These are phyloP conservation scores for Sphinx pinastri DNA, from an alignment of 2,888 invertebrate genomes.

Conservation along the genomic window DNA sequence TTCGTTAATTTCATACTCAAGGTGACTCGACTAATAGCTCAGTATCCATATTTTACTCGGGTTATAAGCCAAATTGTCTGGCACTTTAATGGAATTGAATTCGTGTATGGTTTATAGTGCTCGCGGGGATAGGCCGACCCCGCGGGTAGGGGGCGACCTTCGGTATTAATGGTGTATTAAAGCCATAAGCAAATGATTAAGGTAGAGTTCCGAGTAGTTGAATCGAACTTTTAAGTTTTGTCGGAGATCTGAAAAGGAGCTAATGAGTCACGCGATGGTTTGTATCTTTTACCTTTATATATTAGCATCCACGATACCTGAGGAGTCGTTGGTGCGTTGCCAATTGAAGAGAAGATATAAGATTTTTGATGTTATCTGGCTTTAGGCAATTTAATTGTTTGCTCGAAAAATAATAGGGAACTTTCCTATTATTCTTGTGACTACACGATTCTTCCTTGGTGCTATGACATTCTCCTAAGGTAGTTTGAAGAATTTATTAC, in stretches of 20 bases:
- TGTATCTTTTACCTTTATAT: no score
- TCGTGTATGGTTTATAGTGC: constrained; percentile 46
- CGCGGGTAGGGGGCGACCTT: constrained; percentile 46
- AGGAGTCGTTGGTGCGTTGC: no score
- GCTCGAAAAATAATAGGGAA: no score
- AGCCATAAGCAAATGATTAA: background rate
- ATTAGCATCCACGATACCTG: no score
- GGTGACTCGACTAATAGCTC: constrained; percentile 2
- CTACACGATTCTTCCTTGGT: no score
- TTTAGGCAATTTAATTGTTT: no score
- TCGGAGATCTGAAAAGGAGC: background rate
- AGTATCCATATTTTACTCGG: background rate
- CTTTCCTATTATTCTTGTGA: no score
- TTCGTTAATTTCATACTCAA: constrained; percentile 3
- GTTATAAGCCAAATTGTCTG: constrained; percentile 7
- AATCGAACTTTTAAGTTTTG: background rate
- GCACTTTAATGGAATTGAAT: constrained; percentile 52
- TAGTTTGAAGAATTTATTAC: no score
- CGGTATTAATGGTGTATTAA: constrained; percentile 36
- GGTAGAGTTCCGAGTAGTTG: background rate
- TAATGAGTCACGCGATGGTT: background rate
- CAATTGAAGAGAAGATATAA: no score
- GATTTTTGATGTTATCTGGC: no score
- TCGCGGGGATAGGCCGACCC: constrained; percentile 57
- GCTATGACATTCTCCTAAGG: no score